Evolutionary conservation across 2,888 invertebrate genomes (phyloP).

Genomic region (Ormyrus thymus): DNA sequence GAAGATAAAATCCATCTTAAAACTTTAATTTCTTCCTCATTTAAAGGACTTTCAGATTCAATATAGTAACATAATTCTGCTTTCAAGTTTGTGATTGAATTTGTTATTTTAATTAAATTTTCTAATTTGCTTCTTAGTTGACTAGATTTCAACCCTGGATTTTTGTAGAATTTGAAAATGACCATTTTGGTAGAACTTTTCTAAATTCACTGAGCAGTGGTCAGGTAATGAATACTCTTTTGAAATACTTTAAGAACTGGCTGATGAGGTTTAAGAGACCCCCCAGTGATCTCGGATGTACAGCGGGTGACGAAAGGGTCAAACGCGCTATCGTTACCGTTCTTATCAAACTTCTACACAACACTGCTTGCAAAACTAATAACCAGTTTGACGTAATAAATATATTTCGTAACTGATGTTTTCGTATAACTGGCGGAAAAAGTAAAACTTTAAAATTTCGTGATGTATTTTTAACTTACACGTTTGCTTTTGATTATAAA

Average conservation of each 20-base stretch:
- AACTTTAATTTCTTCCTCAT: constrained; percentile 79
- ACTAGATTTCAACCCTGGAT: constrained; percentile 74
- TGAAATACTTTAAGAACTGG: constrained; percentile 15
- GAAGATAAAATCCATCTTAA: constrained; percentile 88
- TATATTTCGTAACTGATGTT: constrained; percentile 40
- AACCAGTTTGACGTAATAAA: constrained; percentile 23
- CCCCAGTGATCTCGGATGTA: constrained; percentile 40
- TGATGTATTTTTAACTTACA: not conserved
- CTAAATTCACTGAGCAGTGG: not conserved
- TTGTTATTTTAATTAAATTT: constrained; percentile 59
- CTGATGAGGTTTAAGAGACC: constrained; percentile 35
- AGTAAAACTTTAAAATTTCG: not conserved
- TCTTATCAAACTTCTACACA: constrained; percentile 31
- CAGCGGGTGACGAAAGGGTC: constrained; percentile 29
- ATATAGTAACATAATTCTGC: constrained; percentile 90
- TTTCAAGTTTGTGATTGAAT: constrained; percentile 76
- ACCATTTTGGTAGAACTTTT: constrained; percentile 73
- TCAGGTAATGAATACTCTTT: not conserved
- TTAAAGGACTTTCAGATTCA: constrained; percentile 76
- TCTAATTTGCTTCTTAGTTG: constrained; percentile 64
- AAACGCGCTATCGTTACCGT: constrained; percentile 22
- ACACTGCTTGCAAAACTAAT: constrained; percentile 8
- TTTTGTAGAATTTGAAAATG: constrained; percentile 79
- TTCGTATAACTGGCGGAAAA: not conserved
- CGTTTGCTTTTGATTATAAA: not conserved